A percentile compares a stretch with the other conserved stretches of the same genome.
These are phyloP conservation scores for Tachyglossus aculeatus DNA, from an alignment of 2,797 vertebrate species.

Conservation along the genomic window DNA sequence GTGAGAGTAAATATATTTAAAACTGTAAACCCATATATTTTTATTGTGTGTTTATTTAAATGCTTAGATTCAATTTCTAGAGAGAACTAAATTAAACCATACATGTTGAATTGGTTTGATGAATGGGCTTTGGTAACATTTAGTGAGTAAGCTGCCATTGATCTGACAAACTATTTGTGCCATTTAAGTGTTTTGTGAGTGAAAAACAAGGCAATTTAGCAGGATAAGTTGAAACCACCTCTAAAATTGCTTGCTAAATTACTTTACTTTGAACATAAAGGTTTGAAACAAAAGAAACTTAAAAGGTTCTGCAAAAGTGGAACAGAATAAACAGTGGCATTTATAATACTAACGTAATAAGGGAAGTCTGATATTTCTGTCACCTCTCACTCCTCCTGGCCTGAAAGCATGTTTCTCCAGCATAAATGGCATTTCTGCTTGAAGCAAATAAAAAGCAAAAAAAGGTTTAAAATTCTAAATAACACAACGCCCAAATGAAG, in stretches of 20 bases:
- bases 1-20: slow-evolving; percentile 22
- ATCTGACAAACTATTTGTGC: slow-evolving; percentile 19
- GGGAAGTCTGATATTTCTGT: neutral
- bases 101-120: slow-evolving; percentile 26
- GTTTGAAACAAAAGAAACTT: slow-evolving; percentile 31
- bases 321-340: slow-evolving; percentile 1
- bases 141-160: slow-evolving; percentile 30
- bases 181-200: slow-evolving; percentile 20
- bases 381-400: neutral
- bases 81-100: slow-evolving; percentile 10
- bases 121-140: slow-evolving; percentile 39
- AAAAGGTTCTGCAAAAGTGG: neutral
- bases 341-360: neutral
- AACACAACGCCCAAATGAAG: no score
- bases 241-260: slow-evolving; percentile 23
- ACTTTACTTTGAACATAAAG: neutral
- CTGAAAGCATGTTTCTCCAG: no score
- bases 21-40: slow-evolving; percentile 21
- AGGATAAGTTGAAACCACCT: neutral
- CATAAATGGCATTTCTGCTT: no score
- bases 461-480: no score
- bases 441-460: no score
- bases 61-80: slow-evolving; percentile 44
- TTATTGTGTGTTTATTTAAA: slow-evolving; percentile 37
- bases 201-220: slow-evolving; percentile 6